Evolutionary conservation across 1,140 invertebrate genomes (phyloP).

Genomic region (Anoplolepis gracilipes): DNA sequence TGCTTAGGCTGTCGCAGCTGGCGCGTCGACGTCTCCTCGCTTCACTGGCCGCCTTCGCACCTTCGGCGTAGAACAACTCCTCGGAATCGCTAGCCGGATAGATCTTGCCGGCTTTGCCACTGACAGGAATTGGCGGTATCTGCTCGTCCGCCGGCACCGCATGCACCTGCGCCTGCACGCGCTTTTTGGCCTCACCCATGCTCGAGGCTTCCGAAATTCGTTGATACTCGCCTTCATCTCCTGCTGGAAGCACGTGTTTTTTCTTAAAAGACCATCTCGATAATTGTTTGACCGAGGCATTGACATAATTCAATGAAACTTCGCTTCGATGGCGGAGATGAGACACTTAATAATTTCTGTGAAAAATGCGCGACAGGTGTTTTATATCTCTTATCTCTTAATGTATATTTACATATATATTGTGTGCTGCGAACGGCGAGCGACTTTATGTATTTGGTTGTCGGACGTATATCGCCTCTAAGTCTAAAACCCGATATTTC

Average conservation of each 20-base stretch:
- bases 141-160: slow-evolving; percentile 82
- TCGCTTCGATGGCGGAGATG: slow-evolving; percentile 5
- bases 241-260: slow-evolving; percentile 60
- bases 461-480: slow-evolving; percentile 42
- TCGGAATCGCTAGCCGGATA: slow-evolving; percentile 89
- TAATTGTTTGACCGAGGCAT: not conserved
- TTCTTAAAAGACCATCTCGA: slow-evolving; percentile 32
- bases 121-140: slow-evolving; percentile 37
- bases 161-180: slow-evolving; percentile 87
- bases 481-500: slow-evolving; percentile 60
- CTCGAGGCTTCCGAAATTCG: slow-evolving; percentile 87
- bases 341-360: slow-evolving; percentile 27
- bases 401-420: slow-evolving; percentile 65
- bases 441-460: slow-evolving; percentile 39
- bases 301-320: not conserved
- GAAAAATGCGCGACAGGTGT: not conserved
- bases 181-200: slow-evolving; percentile 83
- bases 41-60: slow-evolving; percentile 70
- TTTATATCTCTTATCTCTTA: slow-evolving; percentile 14
- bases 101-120: slow-evolving; percentile 81
- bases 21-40: slow-evolving; percentile 79
- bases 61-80: slow-evolving; percentile 86
- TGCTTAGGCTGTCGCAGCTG: slow-evolving; percentile 83
- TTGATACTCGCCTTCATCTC: slow-evolving; percentile 88
- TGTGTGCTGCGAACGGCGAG: slow-evolving; percentile 10